phyloP scores from a whole-genome alignment of 2,113 vertebrate species.

The Crypturellus undulatus region DNA sequence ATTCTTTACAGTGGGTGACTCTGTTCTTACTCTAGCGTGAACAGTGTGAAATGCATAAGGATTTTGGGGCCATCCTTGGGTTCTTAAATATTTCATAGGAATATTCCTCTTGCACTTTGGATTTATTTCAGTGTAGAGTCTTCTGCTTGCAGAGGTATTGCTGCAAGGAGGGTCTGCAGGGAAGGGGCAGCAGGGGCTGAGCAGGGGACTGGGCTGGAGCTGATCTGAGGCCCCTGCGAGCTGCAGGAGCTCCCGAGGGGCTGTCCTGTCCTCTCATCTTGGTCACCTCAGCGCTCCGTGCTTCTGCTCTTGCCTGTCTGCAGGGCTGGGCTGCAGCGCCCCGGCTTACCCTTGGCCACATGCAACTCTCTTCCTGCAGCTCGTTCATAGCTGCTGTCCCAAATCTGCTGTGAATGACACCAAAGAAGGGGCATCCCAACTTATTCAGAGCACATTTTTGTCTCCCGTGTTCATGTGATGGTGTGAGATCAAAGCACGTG shows the following conservation, averaged over 20 bases:
- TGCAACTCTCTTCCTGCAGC: neutral
- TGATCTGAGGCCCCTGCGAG: neutral
- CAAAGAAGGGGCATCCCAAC: neutral
- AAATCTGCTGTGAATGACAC: neutral
- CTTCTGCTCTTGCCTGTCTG: rapidly evolving
- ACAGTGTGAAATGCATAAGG: neutral
- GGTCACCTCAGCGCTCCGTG: neutral
- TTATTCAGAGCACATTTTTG: neutral
- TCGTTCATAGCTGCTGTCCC: neutral
- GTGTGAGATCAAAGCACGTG: neutral
- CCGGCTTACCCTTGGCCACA: neutral
- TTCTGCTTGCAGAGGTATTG: rapidly evolving
- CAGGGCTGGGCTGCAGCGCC: neutral
- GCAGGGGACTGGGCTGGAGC: neutral
- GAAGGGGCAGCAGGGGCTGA: neutral
- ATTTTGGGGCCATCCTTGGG: neutral
- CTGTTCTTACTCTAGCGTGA: neutral
- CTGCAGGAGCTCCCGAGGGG: neutral
- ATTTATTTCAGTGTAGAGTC: neutral
- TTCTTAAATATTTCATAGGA: neutral
- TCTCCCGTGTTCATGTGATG: neutral
- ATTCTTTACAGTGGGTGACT: neutral
- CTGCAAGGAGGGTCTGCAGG: neutral
- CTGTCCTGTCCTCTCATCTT: neutral
- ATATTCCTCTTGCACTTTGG: neutral